phyloP scores from a whole-genome alignment of 1,140 invertebrate species.

The Notospermus geniculatus region DNA sequence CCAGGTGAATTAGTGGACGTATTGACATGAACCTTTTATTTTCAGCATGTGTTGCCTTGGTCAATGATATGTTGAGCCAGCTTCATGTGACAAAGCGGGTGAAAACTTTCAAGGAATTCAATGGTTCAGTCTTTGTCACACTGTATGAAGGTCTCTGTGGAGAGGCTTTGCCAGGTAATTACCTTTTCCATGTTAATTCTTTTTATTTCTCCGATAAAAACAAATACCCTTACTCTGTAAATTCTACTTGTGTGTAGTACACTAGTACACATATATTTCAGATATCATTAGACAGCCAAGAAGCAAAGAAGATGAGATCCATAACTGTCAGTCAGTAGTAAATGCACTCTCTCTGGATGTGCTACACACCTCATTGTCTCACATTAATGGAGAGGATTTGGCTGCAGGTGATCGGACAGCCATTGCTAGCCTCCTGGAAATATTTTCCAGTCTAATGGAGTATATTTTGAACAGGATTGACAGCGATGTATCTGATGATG shows the following conservation, averaged over 20 bases:
- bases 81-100: conserved; percentile 36
- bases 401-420: conserved; percentile 39
- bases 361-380: conserved; percentile 51
- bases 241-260: too few relatives aligned
- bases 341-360: conserved; percentile 48
- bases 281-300: conserved; percentile 39
- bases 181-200: too few relatives aligned
- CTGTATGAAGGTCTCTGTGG: conserved; percentile 51
- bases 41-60: conserved; percentile 36
- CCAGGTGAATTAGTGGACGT: too few relatives aligned
- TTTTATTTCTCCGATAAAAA: too few relatives aligned
- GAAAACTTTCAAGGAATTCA: conserved; percentile 36
- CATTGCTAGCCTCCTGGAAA: conserved; percentile 49
- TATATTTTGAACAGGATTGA: conserved; percentile 52
- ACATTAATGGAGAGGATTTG: conserved; percentile 48
- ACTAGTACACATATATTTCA: conserved; percentile 15
- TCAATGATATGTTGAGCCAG: conserved; percentile 42
- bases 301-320: conserved; percentile 50
- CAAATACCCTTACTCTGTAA: too few relatives aligned
- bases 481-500: conserved; percentile 36
- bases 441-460: conserved; percentile 47
- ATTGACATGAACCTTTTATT: conserved; percentile 12
- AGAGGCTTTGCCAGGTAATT: conserved; percentile 46
- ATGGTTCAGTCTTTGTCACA: conserved; percentile 41
- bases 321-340: conserved; percentile 52